phyloP scores from a whole-genome alignment of 2,888 invertebrate genomes.

The Miltochrista miniata region DNA sequence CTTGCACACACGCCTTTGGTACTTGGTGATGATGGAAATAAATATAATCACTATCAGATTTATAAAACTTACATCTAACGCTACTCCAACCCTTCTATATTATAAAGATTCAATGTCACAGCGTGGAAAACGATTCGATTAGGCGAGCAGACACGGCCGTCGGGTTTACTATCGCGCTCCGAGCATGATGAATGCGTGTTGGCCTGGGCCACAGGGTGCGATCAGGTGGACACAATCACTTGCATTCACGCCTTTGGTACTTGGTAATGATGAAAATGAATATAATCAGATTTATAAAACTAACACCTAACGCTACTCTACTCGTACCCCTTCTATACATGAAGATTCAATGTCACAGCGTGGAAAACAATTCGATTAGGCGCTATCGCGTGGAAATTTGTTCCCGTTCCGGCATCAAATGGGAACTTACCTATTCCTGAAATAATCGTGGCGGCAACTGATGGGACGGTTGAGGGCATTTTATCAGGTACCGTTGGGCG shows the following conservation, averaged over 20 bases:
- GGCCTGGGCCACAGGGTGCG: conserved; percentile 27
- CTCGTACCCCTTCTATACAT: conserved; percentile 18
- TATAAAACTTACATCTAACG: not conserved
- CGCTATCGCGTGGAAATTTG: conserved; percentile 43
- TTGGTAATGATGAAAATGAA: not conserved
- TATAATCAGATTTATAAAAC: not conserved
- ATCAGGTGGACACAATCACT: conserved; percentile 8
- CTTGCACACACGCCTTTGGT: not conserved
- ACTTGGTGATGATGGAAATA: not conserved
- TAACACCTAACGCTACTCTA: conserved; percentile 7
- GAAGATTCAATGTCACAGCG: conserved; percentile 36
- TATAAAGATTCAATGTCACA: conserved; percentile 32
- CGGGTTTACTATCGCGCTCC: conserved; percentile 41
- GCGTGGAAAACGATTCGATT: conserved; percentile 59
- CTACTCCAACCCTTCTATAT: conserved; percentile 17
- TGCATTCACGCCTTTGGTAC: not conserved
- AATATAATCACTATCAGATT: no score
- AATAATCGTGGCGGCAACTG: no score
- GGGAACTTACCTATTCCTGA: no score
- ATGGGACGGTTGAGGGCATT: no score
- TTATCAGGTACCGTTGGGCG: no score
- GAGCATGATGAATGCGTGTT: conserved; percentile 46
- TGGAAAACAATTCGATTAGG: conserved; percentile 59
- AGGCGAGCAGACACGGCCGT: conserved; percentile 36
- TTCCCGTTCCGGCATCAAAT: no score